These are phyloP conservation scores for Coptodon bakossiorum DNA, from an alignment of 2,113 vertebrate species.

Conservation along the genomic window DNA sequence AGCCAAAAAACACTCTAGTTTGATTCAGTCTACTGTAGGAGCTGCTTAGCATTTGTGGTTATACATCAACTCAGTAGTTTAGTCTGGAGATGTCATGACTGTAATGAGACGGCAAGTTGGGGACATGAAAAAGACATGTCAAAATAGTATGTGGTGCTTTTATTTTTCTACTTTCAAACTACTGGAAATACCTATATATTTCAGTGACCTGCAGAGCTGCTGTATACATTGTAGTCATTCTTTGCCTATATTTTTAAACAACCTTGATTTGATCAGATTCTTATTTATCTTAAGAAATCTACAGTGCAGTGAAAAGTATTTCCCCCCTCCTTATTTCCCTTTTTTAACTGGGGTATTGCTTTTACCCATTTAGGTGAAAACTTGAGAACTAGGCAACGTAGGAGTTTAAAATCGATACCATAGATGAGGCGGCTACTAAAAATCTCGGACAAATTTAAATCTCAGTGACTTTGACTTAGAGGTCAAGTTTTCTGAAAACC, in stretches of 20 bases:
- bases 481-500: neutral
- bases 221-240: neutral
- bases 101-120: neutral
- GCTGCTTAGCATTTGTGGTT: neutral
- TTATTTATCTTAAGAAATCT: neutral
- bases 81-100: neutral
- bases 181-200: conserved; percentile 15
- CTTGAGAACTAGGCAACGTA: neutral
- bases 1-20: neutral
- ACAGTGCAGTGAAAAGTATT: neutral
- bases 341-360: neutral
- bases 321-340: neutral
- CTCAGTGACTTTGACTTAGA: neutral
- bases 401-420: neutral
- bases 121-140: neutral
- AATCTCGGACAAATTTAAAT: neutral
- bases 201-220: neutral
- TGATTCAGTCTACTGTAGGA: neutral
- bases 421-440: neutral
- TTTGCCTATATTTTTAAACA: conserved; percentile 29
- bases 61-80: neutral
- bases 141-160: neutral
- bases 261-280: neutral
- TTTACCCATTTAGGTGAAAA: neutral
- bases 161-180: neutral